These are phyloP conservation scores for Colostygia pectinataria DNA, from an alignment of 2,888 invertebrate species.

Conservation along the genomic window DNA sequence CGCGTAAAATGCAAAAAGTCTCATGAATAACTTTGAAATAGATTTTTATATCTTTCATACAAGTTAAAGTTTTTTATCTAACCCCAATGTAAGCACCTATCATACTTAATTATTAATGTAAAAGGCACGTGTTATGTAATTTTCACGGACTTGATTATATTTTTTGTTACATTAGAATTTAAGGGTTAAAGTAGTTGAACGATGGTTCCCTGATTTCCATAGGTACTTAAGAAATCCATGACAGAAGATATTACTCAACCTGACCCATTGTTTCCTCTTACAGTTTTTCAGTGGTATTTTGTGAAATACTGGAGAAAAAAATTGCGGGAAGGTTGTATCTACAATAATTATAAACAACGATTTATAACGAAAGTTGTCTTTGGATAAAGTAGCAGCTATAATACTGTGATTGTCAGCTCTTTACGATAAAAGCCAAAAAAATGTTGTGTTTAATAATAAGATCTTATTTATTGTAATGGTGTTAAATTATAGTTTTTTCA, in stretches of 20 bases:
- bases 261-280: too few species aligned
- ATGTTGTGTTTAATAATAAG: conserved; percentile 64
- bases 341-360: conserved; percentile 27
- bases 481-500: not conserved
- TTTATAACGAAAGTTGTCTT: conserved; percentile 23
- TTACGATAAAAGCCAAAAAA: conserved; percentile 72
- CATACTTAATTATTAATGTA: conserved; percentile 63
- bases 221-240: conserved; percentile 35
- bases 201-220: conserved; percentile 55
- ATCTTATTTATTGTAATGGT: conserved; percentile 49
- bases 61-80: conserved; percentile 41
- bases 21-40: conserved; percentile 20
- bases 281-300: too few species aligned
- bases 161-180: conserved; percentile 77
- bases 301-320: not conserved
- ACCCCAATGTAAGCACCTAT: conserved; percentile 61
- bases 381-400: conserved; percentile 47
- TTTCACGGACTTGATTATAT: conserved; percentile 77
- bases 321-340: conserved; percentile 6
- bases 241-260: conserved; percentile 15
- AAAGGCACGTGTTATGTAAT: conserved; percentile 78
- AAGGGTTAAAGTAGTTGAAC: conserved; percentile 45
- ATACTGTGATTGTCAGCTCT: conserved; percentile 76
- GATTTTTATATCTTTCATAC: conserved; percentile 41
- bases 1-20: conserved; percentile 2